A percentile compares a stretch with the other conserved stretches of the same genome.
Conservation (phyloP, 2,113 vertebrate genomes). For the Smithornis capensis region DNA sequence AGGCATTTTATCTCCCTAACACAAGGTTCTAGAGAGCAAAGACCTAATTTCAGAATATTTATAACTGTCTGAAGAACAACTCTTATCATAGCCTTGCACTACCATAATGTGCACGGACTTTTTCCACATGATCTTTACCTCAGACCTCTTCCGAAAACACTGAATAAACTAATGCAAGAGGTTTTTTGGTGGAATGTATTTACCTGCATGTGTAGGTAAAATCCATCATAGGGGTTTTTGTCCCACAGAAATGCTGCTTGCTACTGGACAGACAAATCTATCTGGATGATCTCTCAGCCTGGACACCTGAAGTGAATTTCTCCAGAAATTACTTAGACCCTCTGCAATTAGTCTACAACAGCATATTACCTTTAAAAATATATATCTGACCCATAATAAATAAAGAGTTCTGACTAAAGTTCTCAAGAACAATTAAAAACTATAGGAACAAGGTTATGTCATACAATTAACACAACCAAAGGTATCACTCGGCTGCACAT, state of each 20-base stretch:
- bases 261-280: not conserved
- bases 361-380: not conserved
- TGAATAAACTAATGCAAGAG: not conserved
- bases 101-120: not conserved
- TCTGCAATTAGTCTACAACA: not conserved
- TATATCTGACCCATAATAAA: not conserved
- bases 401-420: not conserved
- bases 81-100: not conserved
- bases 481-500: not conserved
- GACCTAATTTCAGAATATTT: not conserved
- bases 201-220: not conserved
- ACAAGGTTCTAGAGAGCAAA: not conserved
- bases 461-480: not conserved
- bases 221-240: accelerated
- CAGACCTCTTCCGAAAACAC: not conserved
- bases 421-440: not conserved
- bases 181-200: not conserved
- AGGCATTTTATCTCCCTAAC: not conserved
- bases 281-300: not conserved
- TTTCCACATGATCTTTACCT: not conserved
- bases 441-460: not conserved
- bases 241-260: not conserved
- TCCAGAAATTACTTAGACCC: not conserved
- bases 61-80: not conserved
- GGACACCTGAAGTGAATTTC: not conserved